Evolutionary conservation across 2,113 vertebrate genomes (phyloP).

Genomic region (Microcebus griseorufus): DNA sequence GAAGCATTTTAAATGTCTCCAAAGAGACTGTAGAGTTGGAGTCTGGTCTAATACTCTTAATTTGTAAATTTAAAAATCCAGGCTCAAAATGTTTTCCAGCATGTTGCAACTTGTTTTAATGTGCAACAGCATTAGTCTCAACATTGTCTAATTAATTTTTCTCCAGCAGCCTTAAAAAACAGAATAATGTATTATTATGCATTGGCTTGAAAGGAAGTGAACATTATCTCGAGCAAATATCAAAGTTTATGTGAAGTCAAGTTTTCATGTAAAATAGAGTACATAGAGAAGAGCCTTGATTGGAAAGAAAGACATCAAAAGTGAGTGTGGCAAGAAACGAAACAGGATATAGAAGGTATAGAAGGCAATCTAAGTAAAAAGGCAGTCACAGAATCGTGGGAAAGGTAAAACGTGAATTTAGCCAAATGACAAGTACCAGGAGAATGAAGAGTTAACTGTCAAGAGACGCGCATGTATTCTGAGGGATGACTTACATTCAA

Average conservation of each 20-base stretch:
- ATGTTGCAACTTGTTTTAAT: not conserved
- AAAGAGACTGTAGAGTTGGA: not conserved
- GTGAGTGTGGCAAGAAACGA: not conserved
- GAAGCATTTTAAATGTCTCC: not conserved
- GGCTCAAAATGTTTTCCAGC: not conserved
- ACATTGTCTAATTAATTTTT: not conserved
- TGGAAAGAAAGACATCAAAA: not conserved
- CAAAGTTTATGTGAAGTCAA: not conserved
- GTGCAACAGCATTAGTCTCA: not conserved
- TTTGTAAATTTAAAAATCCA: not conserved
- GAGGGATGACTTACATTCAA: not conserved
- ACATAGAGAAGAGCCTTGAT: not conserved
- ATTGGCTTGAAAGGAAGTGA: not conserved
- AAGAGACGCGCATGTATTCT: rapidly evolving
- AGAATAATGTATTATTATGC: not conserved
- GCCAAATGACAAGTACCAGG: not conserved
- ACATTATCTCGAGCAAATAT: not conserved
- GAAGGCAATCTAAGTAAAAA: not conserved
- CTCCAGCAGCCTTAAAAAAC: not conserved
- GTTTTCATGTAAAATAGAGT: not conserved
- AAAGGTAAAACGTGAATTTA: not conserved
- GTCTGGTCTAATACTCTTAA: not conserved
- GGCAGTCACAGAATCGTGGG: not conserved
- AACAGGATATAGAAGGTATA: not conserved
- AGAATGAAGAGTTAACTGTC: too few species aligned